These are phyloP conservation scores for Brachypalpus laphriformis DNA, from an alignment of 2,888 invertebrate species.

Conservation along the genomic window DNA sequence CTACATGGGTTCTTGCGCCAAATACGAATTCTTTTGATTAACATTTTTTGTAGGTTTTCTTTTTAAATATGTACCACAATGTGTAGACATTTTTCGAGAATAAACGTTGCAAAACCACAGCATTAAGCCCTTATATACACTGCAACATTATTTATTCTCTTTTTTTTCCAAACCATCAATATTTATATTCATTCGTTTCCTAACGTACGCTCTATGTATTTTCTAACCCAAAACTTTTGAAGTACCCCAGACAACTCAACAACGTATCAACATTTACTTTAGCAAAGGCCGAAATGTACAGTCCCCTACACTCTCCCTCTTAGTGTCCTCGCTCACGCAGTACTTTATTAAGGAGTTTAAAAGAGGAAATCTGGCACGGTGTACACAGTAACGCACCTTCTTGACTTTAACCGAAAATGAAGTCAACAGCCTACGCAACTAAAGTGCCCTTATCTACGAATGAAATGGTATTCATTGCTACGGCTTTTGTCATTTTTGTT, in stretches of 20 bases:
- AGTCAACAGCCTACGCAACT: conserved; percentile 11
- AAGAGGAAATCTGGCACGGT: not conserved
- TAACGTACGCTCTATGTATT: not conserved
- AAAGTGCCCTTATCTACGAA: conserved; percentile 40
- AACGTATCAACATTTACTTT: not conserved
- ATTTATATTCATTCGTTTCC: not conserved
- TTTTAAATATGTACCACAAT: too few relatives aligned
- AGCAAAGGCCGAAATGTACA: not conserved
- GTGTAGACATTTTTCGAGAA: not conserved
- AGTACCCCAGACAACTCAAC: not conserved
- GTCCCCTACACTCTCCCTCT: not conserved
- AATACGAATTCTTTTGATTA: too few relatives aligned
- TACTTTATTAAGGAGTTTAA: conserved; percentile 1
- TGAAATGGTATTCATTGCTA: conserved; percentile 20
- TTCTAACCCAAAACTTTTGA: not conserved
- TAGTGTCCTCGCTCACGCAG: not conserved
- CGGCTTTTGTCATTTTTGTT: conserved; percentile 33
- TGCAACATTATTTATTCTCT: not conserved
- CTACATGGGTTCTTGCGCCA: too few relatives aligned
- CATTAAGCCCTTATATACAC: not conserved
- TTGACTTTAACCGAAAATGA: not conserved
- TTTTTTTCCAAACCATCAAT: not conserved
- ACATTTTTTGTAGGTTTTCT: too few relatives aligned
- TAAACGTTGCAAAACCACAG: not conserved
- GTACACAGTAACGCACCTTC: not conserved